Base-by-base conservation (phyloP, 2,797 vertebrate genomes). In the Sebastes baramenuke region DNA sequence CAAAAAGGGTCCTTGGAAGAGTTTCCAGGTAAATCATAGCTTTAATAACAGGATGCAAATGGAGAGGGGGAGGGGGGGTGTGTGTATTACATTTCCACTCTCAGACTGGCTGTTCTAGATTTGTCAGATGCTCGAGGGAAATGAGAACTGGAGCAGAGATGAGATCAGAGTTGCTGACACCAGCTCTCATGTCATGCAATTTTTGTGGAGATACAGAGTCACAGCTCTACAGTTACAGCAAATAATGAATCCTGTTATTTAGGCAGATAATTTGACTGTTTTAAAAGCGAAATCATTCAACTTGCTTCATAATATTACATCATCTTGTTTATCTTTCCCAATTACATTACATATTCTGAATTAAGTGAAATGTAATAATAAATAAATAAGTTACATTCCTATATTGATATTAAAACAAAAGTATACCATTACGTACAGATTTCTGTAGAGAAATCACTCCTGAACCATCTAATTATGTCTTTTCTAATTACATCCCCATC, bases 111-210 rank as follows among this genome's bases (percentile, higher is more conserved):
- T 87, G 81, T 32, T 88, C 73, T 34, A 78, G 75, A 76, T 88
- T 79, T 79, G 60, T 73, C 70, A 84, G 56, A 49, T 27, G 75
- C 87, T 88, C 13, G 4, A 67, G 67, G 78, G 80, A 88, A 89
- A 87, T 72, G 71, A 88, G 58, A 88, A 75, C 14, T 70, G 64
- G 80, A 82, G 83, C 87, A 72, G 58, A 85, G 74, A 79, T 11
- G 29, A 84, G 61, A 90, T 87, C 77, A 80, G 82, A 84, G 81
- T 58, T 85, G 83, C 80, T 89, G 85, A 91, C 85, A 80, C 49
- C 38, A 70, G 80, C 81, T 80, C 61, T 72, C 36, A 22, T 46
- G 55, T 83, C 56, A 60, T 11, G 38, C 24, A 59, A 76, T 75
- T 59, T 18, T 29, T 25, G 61, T 38, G 67, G 38, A 25, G 52